Evolutionary conservation across 2,888 invertebrate species (phyloP), one percentile per base, ranked within the genome.

Genomic region (Crioceris asparagi): DNA sequence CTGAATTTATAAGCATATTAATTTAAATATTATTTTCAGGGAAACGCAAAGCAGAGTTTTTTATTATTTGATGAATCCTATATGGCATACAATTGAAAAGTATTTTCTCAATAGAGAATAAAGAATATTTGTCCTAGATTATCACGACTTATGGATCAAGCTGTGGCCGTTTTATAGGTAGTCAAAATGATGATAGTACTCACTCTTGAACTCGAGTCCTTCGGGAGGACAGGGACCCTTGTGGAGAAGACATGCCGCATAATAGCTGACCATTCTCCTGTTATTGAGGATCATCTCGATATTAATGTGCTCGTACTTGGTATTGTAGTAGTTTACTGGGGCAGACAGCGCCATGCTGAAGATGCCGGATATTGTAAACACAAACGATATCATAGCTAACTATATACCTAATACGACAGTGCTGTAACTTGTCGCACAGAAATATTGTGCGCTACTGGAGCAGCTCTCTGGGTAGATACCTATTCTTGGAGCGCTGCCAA

Each of bases 211-310:
- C 41, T 76, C 77, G 50, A 73, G 71, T 46, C 80, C 82, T 65
- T 82, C 81, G 2, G 81, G 79, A 25, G 81, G 73, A 59, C 82
- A 83, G 33, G 79, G 74, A 48, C 76, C 77, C 45, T 71, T 67
- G 46, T 71, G 74, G 40, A 81, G 66, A 34, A 83, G 62, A 58
- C 83, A 83, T 39, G 76, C 75, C 49, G 79, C 75, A 63, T 83
- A 83, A 54, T 79, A 76, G 45, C 71, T 74, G 33, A 83, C 72
- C 47, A 83, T 64, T 52, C 81, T 68, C 49, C 77, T 75, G 57
- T 76, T 82, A 32, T 71, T 70, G 51, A 83, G 67, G 49, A 83
- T 71, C 30, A 72, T 71, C 46, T 82, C 79, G 17, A 83, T 66
- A 57, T 82, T 76, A 48, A 83, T 62, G 58, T 78, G 76, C 54